Evolutionary conservation across 2,113 vertebrate species (phyloP), one percentile per base, ranked within the genome.

Genomic region (Vidua macroura): DNA sequence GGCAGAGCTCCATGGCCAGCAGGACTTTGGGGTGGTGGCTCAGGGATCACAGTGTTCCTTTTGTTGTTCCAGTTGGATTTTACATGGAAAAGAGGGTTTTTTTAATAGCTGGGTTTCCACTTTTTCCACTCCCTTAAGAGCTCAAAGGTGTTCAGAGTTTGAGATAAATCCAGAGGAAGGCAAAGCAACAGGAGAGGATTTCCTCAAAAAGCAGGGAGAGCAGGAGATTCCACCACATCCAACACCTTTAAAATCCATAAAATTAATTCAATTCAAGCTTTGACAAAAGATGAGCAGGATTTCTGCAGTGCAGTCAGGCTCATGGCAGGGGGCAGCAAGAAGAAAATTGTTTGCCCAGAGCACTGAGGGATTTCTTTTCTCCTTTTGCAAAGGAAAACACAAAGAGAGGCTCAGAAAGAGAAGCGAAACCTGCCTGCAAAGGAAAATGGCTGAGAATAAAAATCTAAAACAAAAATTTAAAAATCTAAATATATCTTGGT

Each of bases 31-130:
- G 70, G 43, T 46, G 92, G 81, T 5, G 66, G 90, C 39, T 91
- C 64, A 13, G 37, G 1, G 13, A 83, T 60, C 4, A 1, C 33
- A 0, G 37, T 0, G 0, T 39, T 85, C 35, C 56, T 95, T 95
- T 93, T 88, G 43, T 92, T 83, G 64, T 53, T 86, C 76, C 89
- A 76, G 88, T 19, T 79, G 93, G 56, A 84, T 88, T 93, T 96
- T 68, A 74, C n/a, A 35, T 46, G 69, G 70, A 19, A 80, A 44
- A 77, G 39, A 49, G 13, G 30, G 15, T 73, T 72, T 73, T 43
- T 74, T 80, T 82, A 69, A 84, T 52, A 76, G 83, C 87, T 5
- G 44, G 15, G 28, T 53, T 92, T 53, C 15, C n/a, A 24, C 4
- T 13, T 59, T 96, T 73, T 20, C 69, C 82, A 76, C 11, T 24